These are phyloP conservation scores for Megatriorchis doriae DNA, from an alignment of 2,113 vertebrate species.

Conservation along the genomic window DNA sequence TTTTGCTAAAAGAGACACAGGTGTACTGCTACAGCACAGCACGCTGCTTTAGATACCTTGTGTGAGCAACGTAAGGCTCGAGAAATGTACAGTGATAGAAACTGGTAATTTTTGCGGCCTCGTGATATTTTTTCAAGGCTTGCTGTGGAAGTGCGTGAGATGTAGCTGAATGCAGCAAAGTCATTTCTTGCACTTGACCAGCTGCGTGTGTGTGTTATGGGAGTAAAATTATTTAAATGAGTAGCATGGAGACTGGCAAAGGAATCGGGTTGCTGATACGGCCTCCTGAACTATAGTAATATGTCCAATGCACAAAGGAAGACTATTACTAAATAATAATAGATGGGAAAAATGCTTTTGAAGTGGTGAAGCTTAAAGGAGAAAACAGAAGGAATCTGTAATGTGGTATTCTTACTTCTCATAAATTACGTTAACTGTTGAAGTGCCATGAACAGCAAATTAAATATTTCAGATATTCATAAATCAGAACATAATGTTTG, in stretches of 20 bases:
- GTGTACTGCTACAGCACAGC: background rate
- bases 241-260: background rate
- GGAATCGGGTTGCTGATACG: accelerated
- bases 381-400: background rate
- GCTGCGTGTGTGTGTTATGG: background rate
- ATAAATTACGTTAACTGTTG: conserved; percentile 21
- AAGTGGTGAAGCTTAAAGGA: background rate
- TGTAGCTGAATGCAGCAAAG: background rate
- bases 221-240: background rate
- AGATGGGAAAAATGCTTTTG: background rate
- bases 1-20: background rate
- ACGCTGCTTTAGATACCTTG: background rate
- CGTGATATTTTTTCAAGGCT: background rate
- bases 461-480: background rate
- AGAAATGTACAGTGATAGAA: background rate
- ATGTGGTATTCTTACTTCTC: background rate
- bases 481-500: background rate
- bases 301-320: background rate
- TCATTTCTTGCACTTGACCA: background rate
- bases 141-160: background rate
- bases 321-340: background rate
- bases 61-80: accelerated
- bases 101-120: background rate
- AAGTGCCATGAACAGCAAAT: background rate
- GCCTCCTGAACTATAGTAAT: background rate